A percentile compares a stretch with the other conserved stretches of the same genome.
Evolutionary conservation across 92 coral and sea anemone genomes (phyloP).

Genomic region (Porites divaricata): DNA sequence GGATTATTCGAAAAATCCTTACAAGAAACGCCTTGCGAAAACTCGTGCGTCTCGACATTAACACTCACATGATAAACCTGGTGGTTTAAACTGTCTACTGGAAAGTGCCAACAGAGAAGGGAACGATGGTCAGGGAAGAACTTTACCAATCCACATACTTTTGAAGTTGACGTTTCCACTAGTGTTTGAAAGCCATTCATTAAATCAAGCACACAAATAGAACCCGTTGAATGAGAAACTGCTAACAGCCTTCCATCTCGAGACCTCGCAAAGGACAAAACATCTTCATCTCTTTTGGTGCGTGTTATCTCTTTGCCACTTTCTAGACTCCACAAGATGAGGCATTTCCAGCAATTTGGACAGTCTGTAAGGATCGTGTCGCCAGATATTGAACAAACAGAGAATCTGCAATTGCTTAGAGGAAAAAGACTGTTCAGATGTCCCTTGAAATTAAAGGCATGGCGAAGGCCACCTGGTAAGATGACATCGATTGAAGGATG

Average conservation of each 20-base stretch:
- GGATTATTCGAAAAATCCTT: not conserved
- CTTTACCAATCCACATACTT: not conserved
- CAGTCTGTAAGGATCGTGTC: constrained; percentile 22
- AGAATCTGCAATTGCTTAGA: not conserved
- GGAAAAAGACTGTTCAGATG: constrained; percentile 16
- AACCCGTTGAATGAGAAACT: not conserved
- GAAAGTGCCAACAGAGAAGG: not conserved
- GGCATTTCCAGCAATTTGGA: not conserved
- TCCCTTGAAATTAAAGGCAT: not conserved
- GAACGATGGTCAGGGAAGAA: constrained; percentile 9
- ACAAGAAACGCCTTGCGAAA: not conserved
- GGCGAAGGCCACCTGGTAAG: constrained; percentile 3
- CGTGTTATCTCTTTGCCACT: constrained; percentile 17
- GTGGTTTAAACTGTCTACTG: no score
- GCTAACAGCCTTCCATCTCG: constrained; percentile 24
- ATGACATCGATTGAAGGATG: constrained; percentile 12
- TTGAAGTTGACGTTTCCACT: not conserved
- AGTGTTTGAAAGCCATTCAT: constrained; percentile 2
- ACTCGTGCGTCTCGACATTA: not conserved
- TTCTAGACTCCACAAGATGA: not conserved
- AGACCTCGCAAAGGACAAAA: constrained; percentile 33
- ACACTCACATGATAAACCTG: not conserved
- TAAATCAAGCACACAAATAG: not conserved
- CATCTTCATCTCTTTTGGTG: not conserved
- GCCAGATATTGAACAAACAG: constrained; percentile 27